Evolutionary conservation across 2,888 invertebrate genomes (phyloP), one percentile per base, ranked within the genome.

Genomic region (Elmis aenea): DNA sequence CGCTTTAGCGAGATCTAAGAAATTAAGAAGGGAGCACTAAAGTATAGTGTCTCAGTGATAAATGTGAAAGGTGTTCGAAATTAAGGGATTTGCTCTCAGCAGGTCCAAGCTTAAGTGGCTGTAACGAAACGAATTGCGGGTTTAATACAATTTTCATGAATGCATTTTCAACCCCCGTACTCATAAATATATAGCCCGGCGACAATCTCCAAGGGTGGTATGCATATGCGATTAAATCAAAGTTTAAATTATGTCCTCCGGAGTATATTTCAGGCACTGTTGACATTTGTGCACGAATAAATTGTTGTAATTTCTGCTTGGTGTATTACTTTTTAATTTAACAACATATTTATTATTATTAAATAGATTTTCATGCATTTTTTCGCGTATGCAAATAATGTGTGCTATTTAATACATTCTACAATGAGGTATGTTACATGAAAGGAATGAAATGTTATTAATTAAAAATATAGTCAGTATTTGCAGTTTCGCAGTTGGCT

Each of bases 161-260:
- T 26, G 27, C 33, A 26, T 30, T 36, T 36, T 25, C 35, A 23
- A 16, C 26, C 31, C 24, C 13, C 24, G 8, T n/a, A 32, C 4
- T 15, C 14, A 22, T 22, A 23, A 34, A 34, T 22, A 14, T 13
- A 15, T 5, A 23, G 12, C 12, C 13, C 12, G 15, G 6, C 23
- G 13, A 13, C n/a, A n/a, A n/a, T n/a, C 12, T 21, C 12, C 6
- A 12, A 11, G n/a, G 13, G 11, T 16, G 22, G 26, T 16, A 21
- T 36, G 23, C 23, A 36, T 36, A 18, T 28, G 13, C 23, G 15
- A 24, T 41, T 35, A 41, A 41, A 41, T 41, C 40, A 40, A 40
- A 40, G 27, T 34, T 26, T 5, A 35, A 34, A 33, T 41, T 41
- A 28, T 32, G 31, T 16, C 26, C 25, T 32, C 27, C 32, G 30